These are phyloP conservation scores for Eucriotettix oculatus DNA, from an alignment of 2,888 invertebrate species.

Conservation along the genomic window DNA sequence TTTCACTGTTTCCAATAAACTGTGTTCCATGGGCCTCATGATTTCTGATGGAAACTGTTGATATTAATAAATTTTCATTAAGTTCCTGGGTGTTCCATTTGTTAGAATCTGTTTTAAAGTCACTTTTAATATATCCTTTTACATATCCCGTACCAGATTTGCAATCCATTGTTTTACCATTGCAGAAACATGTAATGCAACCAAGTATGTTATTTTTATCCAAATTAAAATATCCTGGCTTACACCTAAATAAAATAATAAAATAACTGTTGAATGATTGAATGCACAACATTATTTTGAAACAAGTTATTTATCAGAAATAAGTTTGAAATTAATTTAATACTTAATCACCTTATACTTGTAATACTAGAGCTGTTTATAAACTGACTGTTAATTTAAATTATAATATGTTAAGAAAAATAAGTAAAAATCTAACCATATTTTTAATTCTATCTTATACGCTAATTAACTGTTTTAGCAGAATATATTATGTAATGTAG, in stretches of 20 bases:
- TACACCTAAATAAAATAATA: constrained; percentile 43
- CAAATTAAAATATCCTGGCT: constrained; percentile 85
- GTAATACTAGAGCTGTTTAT: no score
- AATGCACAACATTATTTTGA: no score
- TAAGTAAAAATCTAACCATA: no score
- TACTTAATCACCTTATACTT: no score
- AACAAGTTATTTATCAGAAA: no score
- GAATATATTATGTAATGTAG: no score
- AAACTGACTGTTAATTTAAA: no score
- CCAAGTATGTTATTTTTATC: constrained; percentile 78
- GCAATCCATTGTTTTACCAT: constrained; percentile 92
- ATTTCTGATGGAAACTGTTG: constrained; percentile 57
- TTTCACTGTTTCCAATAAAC: constrained; percentile 53
- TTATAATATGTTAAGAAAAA: no score
- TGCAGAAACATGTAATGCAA: constrained; percentile 97
- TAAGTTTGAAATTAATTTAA: no score
- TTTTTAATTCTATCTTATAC: no score
- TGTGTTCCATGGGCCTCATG: constrained; percentile 60
- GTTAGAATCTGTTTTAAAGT: constrained; percentile 73
- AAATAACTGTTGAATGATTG: no score
- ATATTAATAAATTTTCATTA: constrained; percentile 26
- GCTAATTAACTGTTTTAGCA: no score
- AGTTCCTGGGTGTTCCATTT: constrained; percentile 53
- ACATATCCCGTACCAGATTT: constrained; percentile 73
- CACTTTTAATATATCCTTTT: constrained; percentile 50